Evolutionary conservation across 2,888 invertebrate species (phyloP), one percentile per base, ranked within the genome.

Genomic region (Himalopsyche kuldschensis): DNA sequence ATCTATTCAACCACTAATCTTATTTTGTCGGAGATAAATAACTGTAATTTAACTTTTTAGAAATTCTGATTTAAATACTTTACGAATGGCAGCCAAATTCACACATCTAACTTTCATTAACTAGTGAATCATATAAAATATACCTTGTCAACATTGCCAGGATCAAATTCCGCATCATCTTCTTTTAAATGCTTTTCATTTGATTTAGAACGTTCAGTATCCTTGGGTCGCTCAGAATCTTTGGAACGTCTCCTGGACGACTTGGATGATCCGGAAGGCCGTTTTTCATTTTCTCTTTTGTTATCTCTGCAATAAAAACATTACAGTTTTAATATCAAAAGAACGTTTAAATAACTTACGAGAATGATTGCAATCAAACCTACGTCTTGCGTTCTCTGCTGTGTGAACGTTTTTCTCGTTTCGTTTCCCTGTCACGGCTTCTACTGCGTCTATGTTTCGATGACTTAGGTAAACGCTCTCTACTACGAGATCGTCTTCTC

Each of bases 61-160:
- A n/a, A n/a, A n/a, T n/a, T n/a, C n/a, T n/a, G n/a, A n/a, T n/a
- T n/a, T n/a, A n/a, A n/a, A n/a, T n/a, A n/a, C n/a, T n/a, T n/a
- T n/a, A n/a, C n/a, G n/a, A n/a, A n/a, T n/a, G n/a, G n/a, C n/a
- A n/a, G n/a, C n/a, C n/a, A n/a, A n/a, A n/a, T n/a, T n/a, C n/a
- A n/a, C n/a, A n/a, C n/a, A n/a, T n/a, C n/a, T n/a, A n/a, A n/a
- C n/a, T n/a, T n/a, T n/a, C n/a, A n/a, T n/a, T n/a, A n/a, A n/a
- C n/a, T n/a, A n/a, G n/a, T n/a, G n/a, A n/a, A n/a, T n/a, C n/a
- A n/a, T n/a, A n/a, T n/a, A n/a, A n/a, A n/a, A 84, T 88, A 87
- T 88, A 95, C 95, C 92, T 96, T 96, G 88, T 96, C 96, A 85
- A 94, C 92, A 88, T 94, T 94, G 6, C 95, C 94, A 31, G 94